Evolutionary conservation across 2,888 invertebrate genomes (phyloP), one percentile per base, ranked within the genome.

Genomic region (Chymomyza caudatula): DNA sequence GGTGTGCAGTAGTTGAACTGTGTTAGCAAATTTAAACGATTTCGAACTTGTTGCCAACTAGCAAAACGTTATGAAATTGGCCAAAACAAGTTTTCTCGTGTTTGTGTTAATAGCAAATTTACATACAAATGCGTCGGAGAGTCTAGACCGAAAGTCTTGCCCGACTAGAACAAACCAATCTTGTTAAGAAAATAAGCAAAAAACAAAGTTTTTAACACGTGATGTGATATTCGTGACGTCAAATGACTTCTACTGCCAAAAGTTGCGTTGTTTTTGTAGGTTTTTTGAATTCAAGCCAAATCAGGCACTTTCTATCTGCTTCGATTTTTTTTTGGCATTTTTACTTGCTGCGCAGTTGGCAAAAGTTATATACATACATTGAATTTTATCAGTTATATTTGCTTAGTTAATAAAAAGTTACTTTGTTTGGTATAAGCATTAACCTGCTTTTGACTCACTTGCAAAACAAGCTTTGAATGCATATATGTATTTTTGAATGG

Each of bases 21-120:
- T 72, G 73, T 67, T 69, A 73, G 47, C 53, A 17, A n/a, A 37
- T 8, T 57, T 52, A 23, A 58, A 17, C 22, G 25, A 56, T 44
- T 67, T 43, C 17, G 43, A 57, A 69, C 64, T 69, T 75, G 78
- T 77, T 77, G 80, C 72, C 25, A 80, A 60, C 71, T 61, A 44
- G 37, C 29, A 23, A 22, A 3, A 8, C 49, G 56, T 70, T 71
- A 71, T 61, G 58, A 70, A 69, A 69, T 68, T 58, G 29, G 37
- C 29, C 60, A 44, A 57, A 69, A 53, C 44, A 42, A 57, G 65
- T 65, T 69, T 37, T n/a, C 22, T 13, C 2, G 17, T 37, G 11
- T 37, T 2, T 37, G 2, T 37, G 29, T 3, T 62, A 60, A 22
- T 56, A 49, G n/a, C 52, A 47, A 70, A 85, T 67, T 66, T 65